Conservation (phyloP, 2,113 vertebrate species). For the Ceyx cyanopectus region DNA sequence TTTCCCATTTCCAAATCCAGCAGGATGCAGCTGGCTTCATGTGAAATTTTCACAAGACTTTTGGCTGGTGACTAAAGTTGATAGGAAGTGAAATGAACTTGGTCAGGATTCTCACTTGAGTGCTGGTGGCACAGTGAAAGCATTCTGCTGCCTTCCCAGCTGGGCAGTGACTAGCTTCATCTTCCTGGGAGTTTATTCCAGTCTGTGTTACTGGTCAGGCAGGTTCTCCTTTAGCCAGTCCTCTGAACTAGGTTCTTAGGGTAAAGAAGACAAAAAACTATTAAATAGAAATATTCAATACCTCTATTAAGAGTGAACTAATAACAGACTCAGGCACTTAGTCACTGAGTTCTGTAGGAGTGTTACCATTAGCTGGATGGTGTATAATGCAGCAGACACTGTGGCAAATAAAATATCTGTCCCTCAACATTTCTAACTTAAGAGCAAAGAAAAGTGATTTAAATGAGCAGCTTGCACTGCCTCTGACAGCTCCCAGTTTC, state of each 20-base stretch:
- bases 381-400: background rate
- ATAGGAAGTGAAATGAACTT: background rate
- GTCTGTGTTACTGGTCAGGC: background rate
- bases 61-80: background rate
- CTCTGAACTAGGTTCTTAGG: background rate
- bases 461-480: background rate
- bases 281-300: background rate
- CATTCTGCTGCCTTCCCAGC: background rate
- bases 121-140: background rate
- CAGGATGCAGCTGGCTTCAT: background rate
- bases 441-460: background rate
- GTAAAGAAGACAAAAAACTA: background rate
- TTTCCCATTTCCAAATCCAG: background rate
- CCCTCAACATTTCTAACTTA: background rate
- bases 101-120: background rate
- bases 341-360: background rate
- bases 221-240: background rate
- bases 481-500: background rate
- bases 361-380: background rate
- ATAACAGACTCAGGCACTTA: background rate
- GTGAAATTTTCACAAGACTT: background rate
- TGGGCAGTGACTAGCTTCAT: background rate
- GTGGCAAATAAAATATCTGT: background rate
- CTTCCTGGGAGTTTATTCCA: background rate
- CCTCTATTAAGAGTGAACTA: background rate